Conservation (phyloP, 2,113 vertebrate genomes). For the Corythornis vintsioides region DNA sequence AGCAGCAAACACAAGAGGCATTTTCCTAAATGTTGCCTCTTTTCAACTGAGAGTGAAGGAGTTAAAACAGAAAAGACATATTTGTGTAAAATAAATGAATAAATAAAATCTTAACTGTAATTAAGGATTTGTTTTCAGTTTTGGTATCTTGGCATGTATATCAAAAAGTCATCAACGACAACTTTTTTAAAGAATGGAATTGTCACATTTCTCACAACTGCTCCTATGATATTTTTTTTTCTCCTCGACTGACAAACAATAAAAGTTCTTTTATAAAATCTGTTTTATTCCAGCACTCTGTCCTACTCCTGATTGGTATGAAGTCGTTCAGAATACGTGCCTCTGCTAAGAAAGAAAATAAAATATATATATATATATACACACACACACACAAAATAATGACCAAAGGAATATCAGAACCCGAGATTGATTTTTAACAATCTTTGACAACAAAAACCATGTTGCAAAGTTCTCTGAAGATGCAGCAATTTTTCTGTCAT, state of each 20-base stretch:
- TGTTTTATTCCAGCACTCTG: neutral
- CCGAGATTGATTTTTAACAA: neutral
- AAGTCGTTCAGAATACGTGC: neutral
- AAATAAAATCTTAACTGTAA: constrained; percentile 49
- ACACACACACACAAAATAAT: neutral
- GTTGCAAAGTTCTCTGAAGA: constrained; percentile 3
- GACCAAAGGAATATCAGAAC: neutral
- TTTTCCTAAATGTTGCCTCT: constrained; percentile 64
- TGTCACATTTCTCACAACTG: constrained; percentile 63
- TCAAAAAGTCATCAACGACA: constrained; percentile 49
- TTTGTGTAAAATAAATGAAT: constrained; percentile 35
- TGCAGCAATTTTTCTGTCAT: constrained; percentile 10
- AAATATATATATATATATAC: no score
- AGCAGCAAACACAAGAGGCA: neutral
- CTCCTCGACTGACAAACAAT: constrained; percentile 1
- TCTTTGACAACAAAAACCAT: neutral
- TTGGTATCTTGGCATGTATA: constrained; percentile 70
- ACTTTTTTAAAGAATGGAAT: constrained; percentile 75
- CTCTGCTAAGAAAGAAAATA: neutral
- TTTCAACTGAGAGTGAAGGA: constrained; percentile 61
- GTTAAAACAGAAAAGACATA: constrained; percentile 59
- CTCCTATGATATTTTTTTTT: constrained; percentile 42
- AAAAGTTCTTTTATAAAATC: constrained; percentile 56
- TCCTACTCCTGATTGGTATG: neutral
- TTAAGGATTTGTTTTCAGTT: constrained; percentile 47